Evolutionary conservation across 2,888 invertebrate genomes (phyloP).

Genomic region (Acleris literana): DNA sequence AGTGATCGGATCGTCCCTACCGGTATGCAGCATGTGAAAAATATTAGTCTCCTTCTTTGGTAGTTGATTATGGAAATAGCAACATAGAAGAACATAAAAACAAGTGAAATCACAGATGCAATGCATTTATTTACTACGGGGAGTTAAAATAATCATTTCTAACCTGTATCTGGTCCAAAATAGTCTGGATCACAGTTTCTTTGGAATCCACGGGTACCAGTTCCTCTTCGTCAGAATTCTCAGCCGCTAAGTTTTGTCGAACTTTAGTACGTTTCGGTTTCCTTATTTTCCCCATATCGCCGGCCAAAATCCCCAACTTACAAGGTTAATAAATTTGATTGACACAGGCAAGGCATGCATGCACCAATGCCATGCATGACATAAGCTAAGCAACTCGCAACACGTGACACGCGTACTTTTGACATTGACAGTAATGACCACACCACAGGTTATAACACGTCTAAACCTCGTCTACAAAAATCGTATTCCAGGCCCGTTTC

Average conservation of each 20-base stretch:
- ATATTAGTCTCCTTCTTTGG: no score
- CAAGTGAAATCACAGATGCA: not conserved
- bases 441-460: no score
- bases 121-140: no score
- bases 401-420: no score
- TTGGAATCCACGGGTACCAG: constrained; percentile 64
- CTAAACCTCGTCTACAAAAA: no score
- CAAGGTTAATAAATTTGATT: constrained; percentile 28
- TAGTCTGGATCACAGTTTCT: constrained; percentile 74
- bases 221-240: constrained; percentile 59
- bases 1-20: no score
- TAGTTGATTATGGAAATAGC: no score
- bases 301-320: not conserved
- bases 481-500: no score
- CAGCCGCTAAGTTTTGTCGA: constrained; percentile 46
- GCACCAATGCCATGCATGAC: not conserved
- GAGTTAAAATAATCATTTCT: constrained; percentile 28
- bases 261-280: constrained; percentile 58
- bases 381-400: no score
- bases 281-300: constrained; percentile 72
- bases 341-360: constrained; percentile 12
- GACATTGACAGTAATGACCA: no score
- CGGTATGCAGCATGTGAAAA: no score
- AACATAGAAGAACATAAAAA: no score
- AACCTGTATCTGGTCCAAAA: constrained; percentile 79